Evolutionary conservation across 1,140 invertebrate species (phyloP).

Genomic region (Dendroctonus ponderosae): DNA sequence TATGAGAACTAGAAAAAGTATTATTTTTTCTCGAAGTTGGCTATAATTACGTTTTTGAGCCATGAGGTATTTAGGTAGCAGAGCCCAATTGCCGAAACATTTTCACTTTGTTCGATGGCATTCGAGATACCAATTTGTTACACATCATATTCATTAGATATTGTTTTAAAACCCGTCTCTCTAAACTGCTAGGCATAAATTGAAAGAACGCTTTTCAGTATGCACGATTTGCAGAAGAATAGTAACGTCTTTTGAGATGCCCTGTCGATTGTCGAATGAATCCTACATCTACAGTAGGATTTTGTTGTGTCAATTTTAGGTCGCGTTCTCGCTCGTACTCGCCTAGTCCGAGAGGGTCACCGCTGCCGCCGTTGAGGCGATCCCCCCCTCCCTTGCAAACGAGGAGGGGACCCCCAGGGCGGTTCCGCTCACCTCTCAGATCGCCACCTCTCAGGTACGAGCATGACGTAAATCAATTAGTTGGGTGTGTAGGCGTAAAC

Average conservation of each 20-base stretch:
- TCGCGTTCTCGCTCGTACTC: slow-evolving; percentile 48
- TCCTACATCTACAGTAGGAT: slow-evolving; percentile 7
- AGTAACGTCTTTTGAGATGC: background rate
- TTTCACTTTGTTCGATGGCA: too few species aligned
- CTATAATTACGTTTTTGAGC: too few species aligned
- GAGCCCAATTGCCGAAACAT: too few species aligned
- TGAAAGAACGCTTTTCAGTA: background rate
- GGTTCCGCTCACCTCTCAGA: slow-evolving; percentile 55
- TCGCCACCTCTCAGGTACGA: slow-evolving; percentile 49
- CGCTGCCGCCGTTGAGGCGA: slow-evolving; percentile 40
- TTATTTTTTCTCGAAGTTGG: too few species aligned
- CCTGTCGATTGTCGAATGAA: slow-evolving; percentile 4
- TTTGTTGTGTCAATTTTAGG: slow-evolving; percentile 40
- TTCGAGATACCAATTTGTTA: too few species aligned
- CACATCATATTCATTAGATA: too few species aligned
- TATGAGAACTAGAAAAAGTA: too few species aligned
- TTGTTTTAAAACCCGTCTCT: too few species aligned
- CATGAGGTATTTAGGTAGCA: too few species aligned
- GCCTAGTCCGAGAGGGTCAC: slow-evolving; percentile 39
- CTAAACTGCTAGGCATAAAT: too few species aligned
- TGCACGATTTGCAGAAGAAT: background rate
- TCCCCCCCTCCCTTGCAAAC: slow-evolving; percentile 33
- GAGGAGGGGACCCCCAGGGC: slow-evolving; percentile 44
- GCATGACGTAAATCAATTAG: too few species aligned
- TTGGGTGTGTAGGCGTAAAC: too few species aligned